Evolutionary conservation across 2,888 invertebrate genomes (phyloP), one percentile per base, ranked within the genome.

Genomic region (Monochamus alternatus): DNA sequence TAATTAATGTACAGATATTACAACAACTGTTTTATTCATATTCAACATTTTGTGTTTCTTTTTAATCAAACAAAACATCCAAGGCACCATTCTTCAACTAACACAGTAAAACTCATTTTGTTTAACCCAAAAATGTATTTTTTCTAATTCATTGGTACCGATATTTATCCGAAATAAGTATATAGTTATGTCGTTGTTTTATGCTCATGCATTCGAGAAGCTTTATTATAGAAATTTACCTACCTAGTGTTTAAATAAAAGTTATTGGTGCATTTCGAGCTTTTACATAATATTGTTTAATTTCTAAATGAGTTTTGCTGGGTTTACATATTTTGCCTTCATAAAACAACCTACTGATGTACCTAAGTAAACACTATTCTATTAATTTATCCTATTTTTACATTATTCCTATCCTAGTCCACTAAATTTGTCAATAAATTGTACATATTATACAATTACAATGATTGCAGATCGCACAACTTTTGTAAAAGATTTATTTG

Each of bases 391-490:
- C 74, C 84, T 80, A 80, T 80, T 81, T 71, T 81, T 83, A 80
- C 81, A 82, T 78, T 79, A 74, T 78, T 66, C 81, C 75, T 75
- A 79, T 75, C 68, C 80, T 81, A 85, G 82, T 82, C 81, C 83
- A 84, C 85, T 85, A 84, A 82, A 84, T 82, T 80, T 84, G 75
- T 84, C 83, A 82, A 83, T 86, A 86, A 86, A 87, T 87, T 87
- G 86, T 87, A 87, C 86, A 88, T 84, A 87, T 83, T 84, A 85
- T 88, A 88, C 87, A 87, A 80, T 86, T 85, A 87, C 85, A 87
- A 87, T 89, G 89, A 89, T 89, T 89, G 89, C 88, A 88, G 86
- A 86, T 89, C 88, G 88, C 88, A 88, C 86, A 87, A 87, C 85
- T 84, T 86, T 84, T 82, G 81, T 81, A 77, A 78, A 76, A 75